Base-by-base conservation (phyloP, 2,113 vertebrate genomes). In the Herpailurus yagouaroundi region DNA sequence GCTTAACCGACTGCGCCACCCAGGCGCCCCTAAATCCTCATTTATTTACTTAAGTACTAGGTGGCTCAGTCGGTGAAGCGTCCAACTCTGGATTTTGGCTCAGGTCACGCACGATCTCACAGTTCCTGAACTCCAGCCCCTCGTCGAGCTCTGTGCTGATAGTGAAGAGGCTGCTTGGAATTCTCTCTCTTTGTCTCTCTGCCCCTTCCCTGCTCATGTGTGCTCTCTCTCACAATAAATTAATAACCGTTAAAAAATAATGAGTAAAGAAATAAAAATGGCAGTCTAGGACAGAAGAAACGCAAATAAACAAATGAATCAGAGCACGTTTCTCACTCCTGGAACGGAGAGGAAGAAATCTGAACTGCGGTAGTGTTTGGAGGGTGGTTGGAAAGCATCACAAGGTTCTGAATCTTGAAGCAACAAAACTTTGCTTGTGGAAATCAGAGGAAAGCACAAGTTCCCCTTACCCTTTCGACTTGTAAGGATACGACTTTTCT, bases 401-500 rank as follows among this genome's bases (percentile, higher is more conserved):
- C 7, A 10, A 41, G 5, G 1, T 7, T 31, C 50, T 25, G 10
- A 69, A 52, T 74, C 76, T 29, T 57, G 38, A 94, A 68, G 23
- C 7, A 77, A 18, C 14, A 36, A 31, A 7, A 19, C 1, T 83
- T 68, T 73, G 36, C 27, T 36, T 29, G 21, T 16, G 13, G 27
- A 94, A 80, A 45, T 31, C 60, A 45, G 63, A 66, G 66, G 29
- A 68, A 95, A 74, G 21, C 1, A 31, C 23, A 45, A 52, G 18
- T 79, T 95, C 38, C 64, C 48, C 13, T 91, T 73, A 66, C 92
- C 33, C 74, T 95, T 94, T 97, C 25, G 41, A 50, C 60, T 92
- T 86, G 38, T 27, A 29, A 76, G 69, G 27, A 31, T 21, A 57
- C 29, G 82, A 79, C 36, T 73, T 92, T 97, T 66, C 27, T 77